Percentiles rank a stretch among this genome's conserved stretches.
Conservation (phyloP, 2,888 invertebrate genomes). For the Drosophila pegasa region DNA sequence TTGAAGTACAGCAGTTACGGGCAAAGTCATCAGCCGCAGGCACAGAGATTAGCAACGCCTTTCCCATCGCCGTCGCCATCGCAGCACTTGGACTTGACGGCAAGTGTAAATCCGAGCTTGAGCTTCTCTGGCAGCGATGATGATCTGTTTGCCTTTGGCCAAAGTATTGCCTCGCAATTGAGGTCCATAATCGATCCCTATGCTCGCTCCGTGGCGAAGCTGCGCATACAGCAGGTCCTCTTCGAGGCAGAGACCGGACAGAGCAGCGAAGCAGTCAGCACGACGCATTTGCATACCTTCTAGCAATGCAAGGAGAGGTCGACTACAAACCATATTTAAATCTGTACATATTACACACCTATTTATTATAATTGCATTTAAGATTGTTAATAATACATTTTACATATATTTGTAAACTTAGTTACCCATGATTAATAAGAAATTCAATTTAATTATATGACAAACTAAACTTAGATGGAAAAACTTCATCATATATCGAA, state of each 20-base stretch:
- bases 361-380: constrained; percentile 7
- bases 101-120: constrained; percentile 9
- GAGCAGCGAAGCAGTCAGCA: constrained; percentile 42
- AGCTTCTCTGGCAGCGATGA: constrained; percentile 53
- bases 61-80: constrained; percentile 41
- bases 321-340: neutral
- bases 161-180: constrained; percentile 78
- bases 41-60: constrained; percentile 35
- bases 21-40: constrained; percentile 12
- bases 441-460: neutral
- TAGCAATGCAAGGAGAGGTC: neutral
- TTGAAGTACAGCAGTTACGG: constrained; percentile 24
- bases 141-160: constrained; percentile 74
- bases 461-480: neutral
- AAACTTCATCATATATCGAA: too few relatives aligned
- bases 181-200: constrained; percentile 74
- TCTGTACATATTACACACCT: neutral
- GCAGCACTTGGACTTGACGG: constrained; percentile 32
- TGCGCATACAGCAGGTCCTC: constrained; percentile 81
- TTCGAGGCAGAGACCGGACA: constrained; percentile 82
- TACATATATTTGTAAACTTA: neutral
- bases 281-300: constrained; percentile 43
- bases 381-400: too few relatives aligned
- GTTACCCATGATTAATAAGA: neutral
- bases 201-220: constrained; percentile 78